Conservation (phyloP, 2,797 vertebrate genomes). For the Lutjanus argentimaculatus region DNA sequence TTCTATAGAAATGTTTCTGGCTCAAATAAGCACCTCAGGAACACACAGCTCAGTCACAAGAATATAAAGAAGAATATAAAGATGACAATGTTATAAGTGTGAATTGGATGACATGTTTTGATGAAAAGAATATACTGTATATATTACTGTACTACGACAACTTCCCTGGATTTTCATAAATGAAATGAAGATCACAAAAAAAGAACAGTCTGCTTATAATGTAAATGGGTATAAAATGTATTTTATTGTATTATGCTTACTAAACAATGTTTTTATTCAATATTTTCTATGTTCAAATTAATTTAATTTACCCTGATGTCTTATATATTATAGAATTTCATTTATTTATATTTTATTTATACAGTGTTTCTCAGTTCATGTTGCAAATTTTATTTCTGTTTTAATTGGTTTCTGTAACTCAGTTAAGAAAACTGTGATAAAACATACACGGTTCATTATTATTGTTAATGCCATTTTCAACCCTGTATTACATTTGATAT, state of each 20-base stretch:
- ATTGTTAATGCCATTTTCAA: no score
- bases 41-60: conserved; percentile 2
- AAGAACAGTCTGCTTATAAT: not conserved
- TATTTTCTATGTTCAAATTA: not conserved
- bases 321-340: not conserved
- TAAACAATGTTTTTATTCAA: not conserved
- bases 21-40: not conserved
- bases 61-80: not conserved
- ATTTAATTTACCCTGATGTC: not conserved
- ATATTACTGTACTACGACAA: not conserved
- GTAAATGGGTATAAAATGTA: not conserved
- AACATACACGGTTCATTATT: not conserved
- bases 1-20: not conserved
- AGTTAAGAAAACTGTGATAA: not conserved
- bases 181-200: not conserved
- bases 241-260: not conserved
- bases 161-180: not conserved
- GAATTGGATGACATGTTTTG: not conserved
- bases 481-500: no score
- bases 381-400: not conserved
- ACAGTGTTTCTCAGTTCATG: not conserved
- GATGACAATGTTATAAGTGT: not conserved
- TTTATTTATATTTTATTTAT: not conserved
- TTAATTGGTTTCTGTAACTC: not conserved
- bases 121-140: not conserved